Evolutionary conservation across 2,113 vertebrate genomes (phyloP).

Genomic region (Tachysurus vachellii): DNA sequence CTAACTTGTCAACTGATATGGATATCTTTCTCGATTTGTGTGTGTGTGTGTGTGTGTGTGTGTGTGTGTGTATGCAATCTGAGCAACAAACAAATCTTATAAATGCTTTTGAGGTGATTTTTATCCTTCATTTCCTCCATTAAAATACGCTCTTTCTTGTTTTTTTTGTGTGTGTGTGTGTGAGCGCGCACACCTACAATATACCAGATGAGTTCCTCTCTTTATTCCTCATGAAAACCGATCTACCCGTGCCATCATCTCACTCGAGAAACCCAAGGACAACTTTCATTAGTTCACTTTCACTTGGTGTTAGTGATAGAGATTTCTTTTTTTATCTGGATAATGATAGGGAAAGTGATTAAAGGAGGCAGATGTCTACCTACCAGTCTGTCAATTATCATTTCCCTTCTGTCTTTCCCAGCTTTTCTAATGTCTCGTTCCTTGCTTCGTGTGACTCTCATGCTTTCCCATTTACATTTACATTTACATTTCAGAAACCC

Average conservation of each 20-base stretch:
- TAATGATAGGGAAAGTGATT: constrained; percentile 3
- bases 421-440: neutral
- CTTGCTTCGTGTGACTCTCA: neutral
- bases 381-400: constrained; percentile 9
- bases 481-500: neutral
- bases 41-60: neutral
- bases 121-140: neutral
- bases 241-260: constrained; percentile 33
- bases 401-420: neutral
- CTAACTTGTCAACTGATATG: neutral
- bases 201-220: neutral
- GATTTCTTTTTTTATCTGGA: neutral
- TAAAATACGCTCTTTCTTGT: neutral
- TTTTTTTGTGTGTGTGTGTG: neutral
- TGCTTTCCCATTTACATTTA: neutral
- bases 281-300: constrained; percentile 45
- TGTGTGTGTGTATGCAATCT: neutral
- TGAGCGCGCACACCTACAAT: neutral
- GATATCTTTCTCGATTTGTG: neutral
- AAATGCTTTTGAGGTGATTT: constrained; percentile 7
- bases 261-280: constrained; percentile 37
- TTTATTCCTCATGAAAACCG: constrained; percentile 5
- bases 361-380: constrained; percentile 19
- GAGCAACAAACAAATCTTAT: neutral
- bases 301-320: neutral